Evolutionary conservation across 2,888 invertebrate genomes (phyloP), one percentile per base, ranked within the genome.

Genomic region (Lasioglossum villosulum): DNA sequence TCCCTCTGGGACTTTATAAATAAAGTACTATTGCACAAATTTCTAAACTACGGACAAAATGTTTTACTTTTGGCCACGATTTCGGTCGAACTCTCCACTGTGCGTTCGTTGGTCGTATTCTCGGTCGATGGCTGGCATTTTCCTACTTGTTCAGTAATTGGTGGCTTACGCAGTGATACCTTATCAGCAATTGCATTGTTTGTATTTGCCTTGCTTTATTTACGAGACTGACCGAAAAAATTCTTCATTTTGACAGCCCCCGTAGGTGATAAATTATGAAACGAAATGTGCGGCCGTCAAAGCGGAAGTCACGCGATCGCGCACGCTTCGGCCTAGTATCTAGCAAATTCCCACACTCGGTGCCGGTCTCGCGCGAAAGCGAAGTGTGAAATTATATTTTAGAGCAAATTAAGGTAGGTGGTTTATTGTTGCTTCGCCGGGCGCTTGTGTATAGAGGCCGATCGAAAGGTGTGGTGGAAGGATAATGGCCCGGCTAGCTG

Each of bases 291-390:
- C 59, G 59, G 59, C 59, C 27, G 27, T 27, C 59, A 27, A 59
- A 59, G 59, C n/a, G 79, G 37, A 82, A 79, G 68, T 79, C 74
- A 14, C 12, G 52, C 34, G 75, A 66, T 80, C 34, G 42, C 56
- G 39, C 52, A 66, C 45, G 76, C 76, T 59, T 78, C 14, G 39
- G 52, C 66, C 19, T 14, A 37, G 39, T 70, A 78, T 52, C 74
- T 73, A 52, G 52, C 59, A 14, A 78, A 70, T 86, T 84, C 85
- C 83, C 84, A 86, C 85, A 80, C 76, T 80, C 68, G 23, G 52
- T 39, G 68, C 39, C 42, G 23, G 27, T 34, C 30, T 39, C 19
- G 56, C 27, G 52, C 16, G 42, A 71, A 37, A 52, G 34, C 70
- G 12, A 63, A 75, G 48, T 37, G 80, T 68, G 70, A 84, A 84